Percentiles rank a stretch among this genome's conserved stretches.
phyloP scores from a whole-genome alignment of 2,797 vertebrate species.

The Eupleurogrammus muticus region DNA sequence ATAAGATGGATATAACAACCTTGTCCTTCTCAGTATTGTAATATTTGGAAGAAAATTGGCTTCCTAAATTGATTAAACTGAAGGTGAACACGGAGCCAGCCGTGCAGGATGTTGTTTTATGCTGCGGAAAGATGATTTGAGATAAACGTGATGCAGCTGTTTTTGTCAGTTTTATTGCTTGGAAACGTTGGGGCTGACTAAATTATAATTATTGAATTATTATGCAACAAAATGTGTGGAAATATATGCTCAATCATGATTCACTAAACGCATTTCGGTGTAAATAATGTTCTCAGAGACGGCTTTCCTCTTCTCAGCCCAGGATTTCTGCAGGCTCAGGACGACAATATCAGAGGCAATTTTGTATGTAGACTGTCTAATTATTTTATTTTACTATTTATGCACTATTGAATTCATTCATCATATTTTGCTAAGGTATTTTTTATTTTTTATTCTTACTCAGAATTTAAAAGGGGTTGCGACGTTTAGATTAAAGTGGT shows the following conservation, averaged over 20 bases:
- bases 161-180: constrained; percentile 38
- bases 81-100: constrained; percentile 62
- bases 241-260: constrained; percentile 31
- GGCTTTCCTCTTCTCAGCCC: background rate
- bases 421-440: background rate
- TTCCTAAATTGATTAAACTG: constrained; percentile 74
- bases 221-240: constrained; percentile 33
- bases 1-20: constrained; percentile 64
- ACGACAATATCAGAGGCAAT: background rate
- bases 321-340: constrained; percentile 9
- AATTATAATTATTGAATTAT: constrained; percentile 48
- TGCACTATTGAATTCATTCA: background rate
- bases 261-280: constrained; percentile 31
- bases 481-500: background rate
- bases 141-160: constrained; percentile 65
- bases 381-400: constrained; percentile 2
- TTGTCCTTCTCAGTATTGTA: constrained; percentile 54
- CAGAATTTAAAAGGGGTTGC: background rate
- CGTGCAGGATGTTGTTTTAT: constrained; percentile 64
- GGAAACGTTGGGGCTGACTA: constrained; percentile 34
- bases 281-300: constrained; percentile 11
- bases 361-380: constrained; percentile 4
- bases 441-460: background rate
- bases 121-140: constrained; percentile 65
- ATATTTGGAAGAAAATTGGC: constrained; percentile 62